These are phyloP conservation scores for Pachypanchax playfairii DNA, from an alignment of 2,113 vertebrate genomes.

Conservation along the genomic window DNA sequence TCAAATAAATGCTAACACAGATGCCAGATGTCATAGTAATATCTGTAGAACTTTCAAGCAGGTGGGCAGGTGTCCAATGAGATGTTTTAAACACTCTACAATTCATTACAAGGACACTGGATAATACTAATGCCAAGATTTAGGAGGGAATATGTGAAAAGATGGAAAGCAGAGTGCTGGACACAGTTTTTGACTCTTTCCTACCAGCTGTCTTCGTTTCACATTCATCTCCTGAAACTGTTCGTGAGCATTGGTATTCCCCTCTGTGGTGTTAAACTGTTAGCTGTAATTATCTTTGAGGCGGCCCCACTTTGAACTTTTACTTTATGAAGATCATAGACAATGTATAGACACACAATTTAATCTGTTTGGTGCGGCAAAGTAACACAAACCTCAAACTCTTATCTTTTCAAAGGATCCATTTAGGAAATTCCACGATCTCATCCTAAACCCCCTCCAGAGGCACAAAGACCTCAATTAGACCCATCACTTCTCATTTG, in stretches of 20 bases:
- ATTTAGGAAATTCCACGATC: conserved; percentile 82
- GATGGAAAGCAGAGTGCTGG: too few relatives aligned
- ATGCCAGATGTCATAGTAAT: conserved; percentile 26
- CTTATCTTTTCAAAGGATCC: conserved; percentile 73
- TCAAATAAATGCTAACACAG: too few relatives aligned
- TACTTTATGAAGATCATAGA: conserved; percentile 58
- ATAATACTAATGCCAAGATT: background rate
- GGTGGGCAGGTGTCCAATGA: background rate
- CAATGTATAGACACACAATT: conserved; percentile 61
- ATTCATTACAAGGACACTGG: background rate
- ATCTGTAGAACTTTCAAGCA: conserved; percentile 15
- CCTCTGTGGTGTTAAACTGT: conserved; percentile 38
- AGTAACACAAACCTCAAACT: conserved; percentile 78
- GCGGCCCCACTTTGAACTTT: conserved; percentile 65
- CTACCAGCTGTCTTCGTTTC: background rate
- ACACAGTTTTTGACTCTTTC: too few relatives aligned
- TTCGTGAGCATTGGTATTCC: conserved; percentile 27
- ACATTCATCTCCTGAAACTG: background rate
- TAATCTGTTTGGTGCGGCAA: conserved; percentile 69
- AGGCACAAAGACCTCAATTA: conserved; percentile 82
- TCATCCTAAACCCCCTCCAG: conserved; percentile 77
- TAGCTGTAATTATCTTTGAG: conserved; percentile 56
- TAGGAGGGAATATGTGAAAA: background rate
- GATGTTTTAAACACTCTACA: background rate
- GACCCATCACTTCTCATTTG: conserved; percentile 78